Base-by-base conservation (phyloP, 2,113 vertebrate species). In the Circaetus cinerascens region DNA sequence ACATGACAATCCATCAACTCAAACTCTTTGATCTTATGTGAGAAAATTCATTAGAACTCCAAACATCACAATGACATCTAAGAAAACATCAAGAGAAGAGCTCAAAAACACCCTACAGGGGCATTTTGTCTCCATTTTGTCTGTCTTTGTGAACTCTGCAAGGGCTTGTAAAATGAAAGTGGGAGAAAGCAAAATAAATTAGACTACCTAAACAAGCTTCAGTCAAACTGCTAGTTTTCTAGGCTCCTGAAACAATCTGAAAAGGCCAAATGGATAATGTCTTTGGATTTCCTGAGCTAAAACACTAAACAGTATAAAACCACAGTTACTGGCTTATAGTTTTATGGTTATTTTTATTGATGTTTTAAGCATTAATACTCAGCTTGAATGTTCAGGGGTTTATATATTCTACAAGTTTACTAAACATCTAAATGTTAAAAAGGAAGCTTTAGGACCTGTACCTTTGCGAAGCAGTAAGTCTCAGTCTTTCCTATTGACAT, bases 1-100 rank as follows among this genome's bases (percentile, higher is more conserved):
- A 86, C 62, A 16, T 80, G 74, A 85, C 78, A 86, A 86, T 57
- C 74, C 87, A 66, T 66, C 94, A 51, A 9, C 86, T 79, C 80
- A 22, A 15, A 6, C 16, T 56, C 93, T 95, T 85, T 91, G 80
- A 97, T 95, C 32, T 88, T 16, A 94, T 6, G 96, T 92, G 96
- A 95, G 96, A 92, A 94, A 96, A 97, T 71, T 96, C 96, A 97
- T 92, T 87, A 95, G 86, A 74, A 76, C 69, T 66, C 84, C 59
- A 40, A 79, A 82, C 50, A 69, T 45, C 62, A 32, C 4, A 6
- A 27, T 41, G 84, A 78, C 86, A 93, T 48, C 71, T 14, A 45
- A 9, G 81, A 26, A 55, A 91, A 89, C 85, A 85, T 85, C 91
- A 90, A 95, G 93, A 57, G 85, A 88, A 62, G 85, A 76, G 89